These are phyloP conservation scores for Eristalinus sepulchralis DNA, from an alignment of 2,888 invertebrate species.

Conservation along the genomic window DNA sequence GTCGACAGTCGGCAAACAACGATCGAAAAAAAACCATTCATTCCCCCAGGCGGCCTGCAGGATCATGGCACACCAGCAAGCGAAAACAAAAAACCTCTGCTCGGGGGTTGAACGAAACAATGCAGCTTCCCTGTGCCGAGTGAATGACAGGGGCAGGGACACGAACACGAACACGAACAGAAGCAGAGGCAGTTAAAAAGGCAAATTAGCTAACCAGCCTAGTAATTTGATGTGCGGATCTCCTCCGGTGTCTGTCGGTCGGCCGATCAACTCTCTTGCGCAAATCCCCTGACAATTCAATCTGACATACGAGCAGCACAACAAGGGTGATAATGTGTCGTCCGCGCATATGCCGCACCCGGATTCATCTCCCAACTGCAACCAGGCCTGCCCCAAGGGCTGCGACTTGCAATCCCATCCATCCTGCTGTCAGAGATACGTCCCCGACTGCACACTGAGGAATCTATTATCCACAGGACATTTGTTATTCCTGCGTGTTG, in stretches of 20 bases:
- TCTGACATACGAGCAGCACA: conserved; percentile 18
- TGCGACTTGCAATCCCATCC: conserved; percentile 8
- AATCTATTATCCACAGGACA: conserved; percentile 44
- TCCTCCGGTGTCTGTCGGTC: neutral
- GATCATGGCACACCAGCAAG: conserved; percentile 15
- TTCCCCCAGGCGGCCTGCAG: conserved; percentile 28
- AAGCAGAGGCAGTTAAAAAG: conserved; percentile 50
- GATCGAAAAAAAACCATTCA: conserved; percentile 30
- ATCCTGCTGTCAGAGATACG: conserved; percentile 18
- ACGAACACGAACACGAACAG: neutral
- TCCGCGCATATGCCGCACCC: conserved; percentile 45
- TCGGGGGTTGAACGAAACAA: conserved; percentile 44
- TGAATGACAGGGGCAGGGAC: conserved; percentile 15
- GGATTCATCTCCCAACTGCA: neutral
- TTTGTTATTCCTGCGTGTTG: conserved; percentile 51
- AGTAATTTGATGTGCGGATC: conserved; percentile 62
- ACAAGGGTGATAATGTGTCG: conserved; percentile 65
- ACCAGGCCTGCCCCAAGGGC: conserved; percentile 39
- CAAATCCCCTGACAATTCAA: conserved; percentile 64
- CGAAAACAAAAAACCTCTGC: conserved; percentile 8
- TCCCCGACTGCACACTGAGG: conserved; percentile 5
- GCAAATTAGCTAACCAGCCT: conserved; percentile 72
- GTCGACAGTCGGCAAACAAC: conserved; percentile 65
- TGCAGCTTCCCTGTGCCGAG: conserved; percentile 1
- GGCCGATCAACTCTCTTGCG: conserved; percentile 1